phyloP scores from a whole-genome alignment of 2,797 vertebrate species.

The Enteromius anoplus region DNA sequence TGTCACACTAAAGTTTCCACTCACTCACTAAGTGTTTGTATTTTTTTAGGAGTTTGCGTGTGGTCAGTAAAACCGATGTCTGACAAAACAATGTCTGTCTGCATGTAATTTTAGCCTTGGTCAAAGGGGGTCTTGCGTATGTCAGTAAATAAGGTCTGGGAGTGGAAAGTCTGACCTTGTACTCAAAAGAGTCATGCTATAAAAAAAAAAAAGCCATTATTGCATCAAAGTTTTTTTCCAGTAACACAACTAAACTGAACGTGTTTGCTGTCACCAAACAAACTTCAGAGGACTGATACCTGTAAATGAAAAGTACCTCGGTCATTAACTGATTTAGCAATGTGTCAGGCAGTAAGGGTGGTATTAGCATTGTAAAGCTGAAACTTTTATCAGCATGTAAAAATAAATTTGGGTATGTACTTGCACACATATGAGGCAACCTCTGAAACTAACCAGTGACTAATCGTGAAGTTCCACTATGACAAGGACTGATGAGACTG shows the following conservation, averaged over 20 bases:
- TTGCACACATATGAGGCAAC: constrained; percentile 20
- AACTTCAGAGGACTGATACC: constrained; percentile 5
- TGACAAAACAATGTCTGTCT: neutral
- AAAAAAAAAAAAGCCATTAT: neutral
- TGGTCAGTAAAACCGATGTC: constrained; percentile 33
- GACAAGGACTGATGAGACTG: constrained; percentile 34
- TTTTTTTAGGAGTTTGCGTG: constrained; percentile 13
- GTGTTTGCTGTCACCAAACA: neutral
- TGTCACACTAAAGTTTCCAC: constrained; percentile 51
- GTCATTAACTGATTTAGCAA: constrained; percentile 25
- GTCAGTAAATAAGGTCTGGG: neutral
- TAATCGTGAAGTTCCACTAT: constrained; percentile 39
- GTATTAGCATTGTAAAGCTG: constrained; percentile 21
- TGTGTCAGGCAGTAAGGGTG: constrained; percentile 22
- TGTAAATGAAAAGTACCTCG: constrained; percentile 21
- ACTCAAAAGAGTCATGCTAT: neutral
- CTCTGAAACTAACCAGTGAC: constrained; percentile 29
- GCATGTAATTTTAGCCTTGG: neutral
- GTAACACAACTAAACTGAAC: neutral
- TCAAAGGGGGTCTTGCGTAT: neutral
- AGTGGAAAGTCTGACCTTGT: constrained; percentile 30
- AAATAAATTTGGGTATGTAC: constrained; percentile 17
- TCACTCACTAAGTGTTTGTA: constrained; percentile 14
- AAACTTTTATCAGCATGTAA: constrained; percentile 36
- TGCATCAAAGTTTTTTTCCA: constrained; percentile 21